A percentile compares a stretch with the other conserved stretches of the same genome.
These are phyloP conservation scores for Rhinolophus sinicus DNA, from an alignment of 2,113 vertebrate genomes.

Conservation along the genomic window DNA sequence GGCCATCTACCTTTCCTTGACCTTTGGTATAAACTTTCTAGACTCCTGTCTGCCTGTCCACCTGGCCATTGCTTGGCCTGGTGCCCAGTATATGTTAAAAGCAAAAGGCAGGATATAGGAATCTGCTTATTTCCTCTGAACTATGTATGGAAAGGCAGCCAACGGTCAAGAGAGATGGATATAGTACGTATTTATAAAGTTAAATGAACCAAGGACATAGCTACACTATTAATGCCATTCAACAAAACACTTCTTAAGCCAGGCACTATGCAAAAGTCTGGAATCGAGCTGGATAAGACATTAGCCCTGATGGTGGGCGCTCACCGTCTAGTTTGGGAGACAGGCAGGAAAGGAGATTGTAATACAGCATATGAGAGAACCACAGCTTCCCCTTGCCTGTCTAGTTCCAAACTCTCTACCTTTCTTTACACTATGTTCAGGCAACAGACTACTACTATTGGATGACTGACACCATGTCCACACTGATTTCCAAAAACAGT, in stretches of 20 bases:
- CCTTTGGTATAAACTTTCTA: constrained; percentile 49
- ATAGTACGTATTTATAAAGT: background rate
- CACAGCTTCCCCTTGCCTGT: background rate
- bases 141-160: constrained; percentile 5
- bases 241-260: background rate
- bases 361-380: background rate
- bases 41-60: constrained; percentile 44
- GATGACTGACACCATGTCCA: background rate
- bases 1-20: constrained; percentile 60
- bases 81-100: constrained; percentile 60
- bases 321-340: background rate
- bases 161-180: constrained; percentile 46
- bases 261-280: background rate
- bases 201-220: constrained; percentile 7
- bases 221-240: background rate
- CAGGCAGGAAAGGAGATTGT: background rate
- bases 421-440: background rate
- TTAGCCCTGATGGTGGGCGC: background rate
- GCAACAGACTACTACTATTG: background rate
- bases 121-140: constrained; percentile 59
- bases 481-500: background rate
- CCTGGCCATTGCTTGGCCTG: constrained; percentile 57
- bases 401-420: background rate
- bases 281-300: background rate
- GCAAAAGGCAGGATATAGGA: constrained; percentile 59